phyloP scores from a whole-genome alignment of 2,888 invertebrate species.

The Andrena bucephala region DNA sequence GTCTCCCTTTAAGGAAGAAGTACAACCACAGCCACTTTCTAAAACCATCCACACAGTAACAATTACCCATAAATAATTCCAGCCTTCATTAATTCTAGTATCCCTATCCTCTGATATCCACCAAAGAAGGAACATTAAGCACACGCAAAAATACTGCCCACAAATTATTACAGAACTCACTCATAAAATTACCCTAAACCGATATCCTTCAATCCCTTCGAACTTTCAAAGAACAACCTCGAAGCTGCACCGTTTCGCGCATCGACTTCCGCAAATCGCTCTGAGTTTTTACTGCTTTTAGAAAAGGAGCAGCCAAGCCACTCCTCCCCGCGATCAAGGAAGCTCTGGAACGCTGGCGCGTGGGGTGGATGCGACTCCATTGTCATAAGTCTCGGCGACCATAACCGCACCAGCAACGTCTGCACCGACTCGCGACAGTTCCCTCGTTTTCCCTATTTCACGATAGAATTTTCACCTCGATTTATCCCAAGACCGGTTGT shows the following conservation, averaged over 20 bases:
- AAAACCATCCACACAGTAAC: too few relatives aligned
- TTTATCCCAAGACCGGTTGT: conserved; percentile 56
- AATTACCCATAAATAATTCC: too few relatives aligned
- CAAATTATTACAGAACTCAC: neutral
- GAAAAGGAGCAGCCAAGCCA: conserved; percentile 7
- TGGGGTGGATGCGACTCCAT: conserved; percentile 41
- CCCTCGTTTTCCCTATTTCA: conserved; percentile 50
- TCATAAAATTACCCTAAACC: neutral
- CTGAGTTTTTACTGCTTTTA: conserved; percentile 23
- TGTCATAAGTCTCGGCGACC: conserved; percentile 52
- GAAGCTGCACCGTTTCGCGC: neutral
- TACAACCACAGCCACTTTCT: too few relatives aligned
- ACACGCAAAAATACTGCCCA: neutral
- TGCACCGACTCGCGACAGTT: conserved; percentile 52
- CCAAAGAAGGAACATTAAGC: neutral
- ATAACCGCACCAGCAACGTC: conserved; percentile 51
- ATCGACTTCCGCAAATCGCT: neutral
- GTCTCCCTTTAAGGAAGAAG: too few relatives aligned
- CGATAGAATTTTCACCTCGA: conserved; percentile 64
- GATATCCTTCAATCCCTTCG: neutral
- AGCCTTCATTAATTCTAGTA: too few relatives aligned
- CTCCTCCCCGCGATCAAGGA: conserved; percentile 23
- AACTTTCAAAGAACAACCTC: neutral
- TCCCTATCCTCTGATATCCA: too few relatives aligned
- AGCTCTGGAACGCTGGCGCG: conserved; percentile 25